Base-by-base conservation (phyloP, 1,140 invertebrate genomes). In the Eriocheir sinensis region DNA sequence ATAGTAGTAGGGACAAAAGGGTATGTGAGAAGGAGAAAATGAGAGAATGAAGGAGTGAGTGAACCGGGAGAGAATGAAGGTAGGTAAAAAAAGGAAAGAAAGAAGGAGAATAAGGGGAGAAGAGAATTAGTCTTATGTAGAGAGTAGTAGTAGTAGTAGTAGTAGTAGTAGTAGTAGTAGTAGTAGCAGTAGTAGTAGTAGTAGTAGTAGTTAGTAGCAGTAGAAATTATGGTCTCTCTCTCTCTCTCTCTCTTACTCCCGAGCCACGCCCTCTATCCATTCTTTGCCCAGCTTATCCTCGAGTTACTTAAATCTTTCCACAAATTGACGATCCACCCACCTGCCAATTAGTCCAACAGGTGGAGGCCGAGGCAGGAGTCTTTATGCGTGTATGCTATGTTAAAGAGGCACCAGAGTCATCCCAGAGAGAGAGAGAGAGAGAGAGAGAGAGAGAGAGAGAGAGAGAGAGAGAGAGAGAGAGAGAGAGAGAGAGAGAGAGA, bases 171-270 rank as follows among this genome's bases (percentile, higher is more conserved):
- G 6, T 44, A 53, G 30, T 41, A 90, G 88, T 44, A 53, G 30
- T 86, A 86, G 83, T 86, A 86, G 83, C 36, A 86, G 83, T 86
- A 86, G 83, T 86, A 86, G 83, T 86, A 86, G 83, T 86, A 86
- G 83, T 86, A 86, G 83, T 86, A 86, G 83, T 86, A 86, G 83
- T 86, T 86, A 86, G 83, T 86, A 86, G 83, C 36, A 86, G 83
- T 38, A 41, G 40, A n/a, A 72, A n/a, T 72, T n/a, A n/a, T 72
- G n/a, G 60, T 72, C 2, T n/a, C n/a, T n/a, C n/a, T n/a, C n/a
- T n/a, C n/a, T n/a, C n/a, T n/a, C n/a, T n/a, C n/a, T n/a, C n/a
- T n/a, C n/a, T n/a, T n/a, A n/a, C n/a, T n/a, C n/a, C n/a, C n/a
- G n/a, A n/a, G n/a, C n/a, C n/a, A n/a, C n/a, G n/a, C n/a, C n/a